A percentile compares a stretch with the other conserved stretches of the same genome.
Conservation (phyloP, 2,888 invertebrate genomes). For the Plutella xylostella region DNA sequence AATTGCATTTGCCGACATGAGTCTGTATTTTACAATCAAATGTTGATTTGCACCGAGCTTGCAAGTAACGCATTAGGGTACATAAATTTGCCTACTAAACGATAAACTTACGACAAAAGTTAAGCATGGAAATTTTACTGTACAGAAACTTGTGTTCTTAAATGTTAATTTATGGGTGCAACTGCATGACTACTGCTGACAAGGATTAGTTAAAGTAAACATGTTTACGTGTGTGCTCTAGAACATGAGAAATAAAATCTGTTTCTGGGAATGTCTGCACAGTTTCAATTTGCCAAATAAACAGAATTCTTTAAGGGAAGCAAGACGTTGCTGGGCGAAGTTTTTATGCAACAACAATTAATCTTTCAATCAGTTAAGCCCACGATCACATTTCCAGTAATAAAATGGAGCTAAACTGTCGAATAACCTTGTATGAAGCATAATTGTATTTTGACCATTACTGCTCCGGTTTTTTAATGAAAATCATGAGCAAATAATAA, state of each 20-base stretch:
- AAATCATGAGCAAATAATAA: too few relatives aligned
- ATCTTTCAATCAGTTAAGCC: constrained; percentile 39
- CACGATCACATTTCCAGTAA: constrained; percentile 36
- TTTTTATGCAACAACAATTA: constrained; percentile 32
- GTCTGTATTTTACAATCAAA: constrained; percentile 61
- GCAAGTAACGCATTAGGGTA: constrained; percentile 56
- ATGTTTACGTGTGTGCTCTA: neutral
- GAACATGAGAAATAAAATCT: too few relatives aligned
- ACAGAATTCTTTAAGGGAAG: too few relatives aligned
- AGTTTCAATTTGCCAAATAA: neutral
- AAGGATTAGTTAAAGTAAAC: neutral
- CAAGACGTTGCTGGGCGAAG: constrained; percentile 29
- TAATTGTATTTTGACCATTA: too few relatives aligned
- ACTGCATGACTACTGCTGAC: neutral
- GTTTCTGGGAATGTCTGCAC: too few relatives aligned
- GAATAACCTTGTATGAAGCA: constrained; percentile 53
- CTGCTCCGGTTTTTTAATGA: too few relatives aligned
- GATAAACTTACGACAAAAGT: constrained; percentile 46
- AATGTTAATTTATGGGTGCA: constrained; percentile 40
- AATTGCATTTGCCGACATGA: constrained; percentile 60
- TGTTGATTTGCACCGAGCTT: constrained; percentile 56
- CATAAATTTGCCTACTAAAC: constrained; percentile 58
- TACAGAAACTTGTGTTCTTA: constrained; percentile 38
- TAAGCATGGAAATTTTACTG: constrained; percentile 41
- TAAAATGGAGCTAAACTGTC: constrained; percentile 34